Conservation (phyloP, 1,140 invertebrate species). For the Nymphalis io region DNA sequence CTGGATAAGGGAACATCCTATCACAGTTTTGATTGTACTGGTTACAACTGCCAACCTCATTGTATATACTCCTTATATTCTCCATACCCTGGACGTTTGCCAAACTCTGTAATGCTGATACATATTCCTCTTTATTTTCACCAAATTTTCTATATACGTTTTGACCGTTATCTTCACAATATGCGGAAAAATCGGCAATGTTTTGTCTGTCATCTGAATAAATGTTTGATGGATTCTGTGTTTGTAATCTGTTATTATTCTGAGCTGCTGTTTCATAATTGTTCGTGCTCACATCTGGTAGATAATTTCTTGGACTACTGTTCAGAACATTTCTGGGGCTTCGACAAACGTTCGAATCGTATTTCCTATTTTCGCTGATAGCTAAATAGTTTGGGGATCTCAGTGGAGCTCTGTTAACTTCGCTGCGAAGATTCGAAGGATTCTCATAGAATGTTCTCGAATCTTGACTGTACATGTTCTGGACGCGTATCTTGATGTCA, state of each 20-base stretch:
- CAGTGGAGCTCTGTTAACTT: constrained; percentile 46
- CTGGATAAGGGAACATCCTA: constrained; percentile 54
- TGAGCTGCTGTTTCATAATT: constrained; percentile 61
- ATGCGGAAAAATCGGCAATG: constrained; percentile 58
- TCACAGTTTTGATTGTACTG: constrained; percentile 64
- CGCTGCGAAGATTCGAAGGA: constrained; percentile 56
- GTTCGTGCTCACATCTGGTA: constrained; percentile 54
- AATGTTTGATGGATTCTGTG: constrained; percentile 46
- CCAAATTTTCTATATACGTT: constrained; percentile 53
- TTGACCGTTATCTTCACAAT: constrained; percentile 54
- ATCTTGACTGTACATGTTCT: constrained; percentile 57
- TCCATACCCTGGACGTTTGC: constrained; percentile 59
- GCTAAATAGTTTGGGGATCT: constrained; percentile 62
- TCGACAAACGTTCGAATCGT: constrained; percentile 61
- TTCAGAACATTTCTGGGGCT: constrained; percentile 72
- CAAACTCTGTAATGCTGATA: constrained; percentile 53
- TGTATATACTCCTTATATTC: constrained; percentile 57
- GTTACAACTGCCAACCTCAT: constrained; percentile 42
- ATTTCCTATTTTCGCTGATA: constrained; percentile 54
- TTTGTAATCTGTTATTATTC: constrained; percentile 48
- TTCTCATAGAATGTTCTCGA: constrained; percentile 69
- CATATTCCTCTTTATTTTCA: constrained; percentile 59
- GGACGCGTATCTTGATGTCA: constrained; percentile 52
- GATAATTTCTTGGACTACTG: constrained; percentile 68
- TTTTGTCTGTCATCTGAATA: constrained; percentile 65